phyloP scores from a whole-genome alignment of 2,888 invertebrate species.

The Caenorhabditis uteleia region DNA sequence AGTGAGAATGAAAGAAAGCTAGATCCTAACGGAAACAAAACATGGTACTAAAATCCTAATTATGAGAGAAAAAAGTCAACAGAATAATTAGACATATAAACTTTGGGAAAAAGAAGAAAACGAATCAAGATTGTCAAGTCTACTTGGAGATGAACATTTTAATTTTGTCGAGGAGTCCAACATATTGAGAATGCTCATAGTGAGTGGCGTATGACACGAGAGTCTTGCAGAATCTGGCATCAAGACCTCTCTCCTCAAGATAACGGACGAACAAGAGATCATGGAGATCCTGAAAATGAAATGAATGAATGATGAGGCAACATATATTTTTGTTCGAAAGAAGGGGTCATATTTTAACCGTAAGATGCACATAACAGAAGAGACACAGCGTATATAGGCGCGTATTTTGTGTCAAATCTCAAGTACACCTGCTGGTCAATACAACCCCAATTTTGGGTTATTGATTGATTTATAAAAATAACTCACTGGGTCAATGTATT shows the following conservation, averaged over 20 bases:
- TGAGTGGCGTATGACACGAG: constrained; percentile 86
- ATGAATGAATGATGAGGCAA: too few relatives aligned
- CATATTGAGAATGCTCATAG: constrained; percentile 90
- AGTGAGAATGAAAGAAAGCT: background rate
- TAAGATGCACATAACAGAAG: too few relatives aligned
- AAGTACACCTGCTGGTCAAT: background rate
- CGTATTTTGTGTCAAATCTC: background rate
- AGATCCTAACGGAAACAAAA: background rate
- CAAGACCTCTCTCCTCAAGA: constrained; percentile 92
- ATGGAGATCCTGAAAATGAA: constrained; percentile 55
- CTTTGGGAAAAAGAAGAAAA: background rate
- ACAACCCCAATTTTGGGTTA: background rate
- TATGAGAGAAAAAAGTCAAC: constrained; percentile 14
- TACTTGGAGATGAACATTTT: constrained; percentile 80
- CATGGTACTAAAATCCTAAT: background rate
- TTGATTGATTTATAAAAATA: background rate
- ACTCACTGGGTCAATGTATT: constrained; percentile 90
- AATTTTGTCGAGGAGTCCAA: constrained; percentile 84
- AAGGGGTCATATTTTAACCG: too few relatives aligned
- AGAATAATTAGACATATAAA: too few relatives aligned
- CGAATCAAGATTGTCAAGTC: background rate
- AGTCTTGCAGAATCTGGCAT: constrained; percentile 89
- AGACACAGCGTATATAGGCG: background rate
- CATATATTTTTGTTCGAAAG: too few relatives aligned
- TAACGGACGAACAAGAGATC: constrained; percentile 81